Percentiles rank a stretch among this genome's conserved stretches.
Conservation (phyloP, 2,888 invertebrate species). For the Lochmaea crataegi region DNA sequence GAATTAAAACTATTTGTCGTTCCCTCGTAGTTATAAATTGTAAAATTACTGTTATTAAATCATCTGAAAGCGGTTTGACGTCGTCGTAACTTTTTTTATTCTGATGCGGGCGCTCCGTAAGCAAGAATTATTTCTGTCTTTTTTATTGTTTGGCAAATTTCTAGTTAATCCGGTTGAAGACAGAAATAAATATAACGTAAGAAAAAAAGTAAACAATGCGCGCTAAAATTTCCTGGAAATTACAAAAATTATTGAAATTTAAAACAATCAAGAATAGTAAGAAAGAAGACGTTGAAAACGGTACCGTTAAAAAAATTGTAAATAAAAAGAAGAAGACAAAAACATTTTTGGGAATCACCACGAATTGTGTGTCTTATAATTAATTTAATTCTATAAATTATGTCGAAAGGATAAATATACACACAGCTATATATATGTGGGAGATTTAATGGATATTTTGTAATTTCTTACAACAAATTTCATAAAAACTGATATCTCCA, state of each 20-base stretch:
- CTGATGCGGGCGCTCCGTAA: background rate
- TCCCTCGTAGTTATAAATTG: background rate
- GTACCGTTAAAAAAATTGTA: too few species aligned
- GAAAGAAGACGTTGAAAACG: too few species aligned
- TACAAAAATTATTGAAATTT: background rate
- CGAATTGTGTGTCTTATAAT: too few species aligned
- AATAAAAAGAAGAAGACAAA: too few species aligned
- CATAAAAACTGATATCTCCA: too few species aligned
- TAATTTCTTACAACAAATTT: too few species aligned
- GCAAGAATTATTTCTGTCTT: constrained; percentile 29
- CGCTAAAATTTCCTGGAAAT: background rate
- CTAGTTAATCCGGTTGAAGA: constrained; percentile 27
- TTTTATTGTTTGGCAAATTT: constrained; percentile 30
- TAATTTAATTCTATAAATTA: too few species aligned
- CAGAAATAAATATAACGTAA: constrained; percentile 31
- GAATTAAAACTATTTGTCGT: background rate
- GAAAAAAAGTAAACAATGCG: constrained; percentile 13
- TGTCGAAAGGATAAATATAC: too few species aligned
- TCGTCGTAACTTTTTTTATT: background rate
- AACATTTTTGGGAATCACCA: too few species aligned
- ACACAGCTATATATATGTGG: too few species aligned
- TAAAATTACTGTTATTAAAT: background rate
- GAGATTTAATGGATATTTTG: too few species aligned
- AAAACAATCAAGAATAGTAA: too few species aligned
- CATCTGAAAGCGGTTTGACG: background rate